Evolutionary conservation across 2,113 vertebrate species (phyloP).

Genomic region (Cyprinodon tularosa): DNA sequence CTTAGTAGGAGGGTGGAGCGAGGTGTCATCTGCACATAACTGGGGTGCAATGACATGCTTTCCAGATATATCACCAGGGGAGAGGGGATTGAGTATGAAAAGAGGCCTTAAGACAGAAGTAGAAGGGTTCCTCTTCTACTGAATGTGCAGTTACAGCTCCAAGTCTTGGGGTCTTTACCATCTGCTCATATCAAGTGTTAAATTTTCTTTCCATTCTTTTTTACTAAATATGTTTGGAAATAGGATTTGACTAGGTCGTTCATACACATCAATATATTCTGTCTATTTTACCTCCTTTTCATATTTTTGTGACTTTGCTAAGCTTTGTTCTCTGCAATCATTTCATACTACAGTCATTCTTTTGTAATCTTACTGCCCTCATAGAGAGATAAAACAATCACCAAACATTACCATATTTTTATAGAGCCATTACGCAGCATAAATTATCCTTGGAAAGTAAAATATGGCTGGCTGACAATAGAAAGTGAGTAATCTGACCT

Average conservation of each 20-base stretch:
- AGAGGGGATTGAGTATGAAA: too few species aligned
- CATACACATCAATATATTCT: too few species aligned
- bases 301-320: conserved; percentile 5
- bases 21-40: too few species aligned
- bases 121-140: too few species aligned
- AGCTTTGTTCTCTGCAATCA: conserved; percentile 17
- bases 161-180: too few species aligned
- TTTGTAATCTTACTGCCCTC: conserved; percentile 14
- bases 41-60: too few species aligned
- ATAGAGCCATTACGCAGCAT: conserved; percentile 10
- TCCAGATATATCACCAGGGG: too few species aligned
- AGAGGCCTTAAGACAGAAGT: too few species aligned
- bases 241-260: not conserved
- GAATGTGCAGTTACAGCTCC: too few species aligned
- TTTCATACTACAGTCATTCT: conserved; percentile 16
- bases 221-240: not conserved
- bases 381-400: conserved; percentile 7
- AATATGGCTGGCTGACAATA: conserved; percentile 36
- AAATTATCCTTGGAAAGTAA: conserved; percentile 40
- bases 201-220: too few species aligned
- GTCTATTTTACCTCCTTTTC: not conserved
- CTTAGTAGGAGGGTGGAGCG: too few species aligned
- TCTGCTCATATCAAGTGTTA: too few species aligned
- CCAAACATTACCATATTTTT: conserved; percentile 27
- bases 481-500: conserved; percentile 56